Evolutionary conservation across 2,113 vertebrate species (phyloP).

Genomic region (Siniperca knerii): DNA sequence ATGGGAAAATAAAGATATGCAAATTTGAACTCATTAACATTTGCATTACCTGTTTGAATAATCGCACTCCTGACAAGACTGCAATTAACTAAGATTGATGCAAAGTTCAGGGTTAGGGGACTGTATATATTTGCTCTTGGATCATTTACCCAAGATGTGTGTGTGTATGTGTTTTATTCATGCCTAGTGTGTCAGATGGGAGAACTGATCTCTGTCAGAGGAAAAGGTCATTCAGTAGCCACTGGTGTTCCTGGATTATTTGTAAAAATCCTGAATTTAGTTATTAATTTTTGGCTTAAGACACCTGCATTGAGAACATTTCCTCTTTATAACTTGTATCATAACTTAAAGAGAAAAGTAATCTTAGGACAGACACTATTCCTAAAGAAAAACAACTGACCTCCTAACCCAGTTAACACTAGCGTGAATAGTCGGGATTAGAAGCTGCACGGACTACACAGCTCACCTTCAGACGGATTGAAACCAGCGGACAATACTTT

Average conservation of each 20-base stretch:
- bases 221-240: slow-evolving; percentile 69
- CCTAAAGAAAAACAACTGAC: slow-evolving; percentile 53
- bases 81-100: slow-evolving; percentile 99
- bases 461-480: slow-evolving; percentile 62
- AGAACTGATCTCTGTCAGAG: slow-evolving; percentile 70
- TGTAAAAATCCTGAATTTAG: not conserved
- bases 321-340: not conserved
- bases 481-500: slow-evolving; percentile 9
- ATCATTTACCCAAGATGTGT: slow-evolving; percentile 65
- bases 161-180: slow-evolving; percentile 39
- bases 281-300: not conserved
- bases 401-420: slow-evolving; percentile 76
- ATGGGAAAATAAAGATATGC: slow-evolving; percentile 99
- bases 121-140: slow-evolving; percentile 76
- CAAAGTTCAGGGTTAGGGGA: slow-evolving; percentile 95
- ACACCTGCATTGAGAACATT: not conserved
- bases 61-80: slow-evolving; percentile 98
- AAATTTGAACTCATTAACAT: slow-evolving; percentile 99
- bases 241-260: slow-evolving; percentile 18
- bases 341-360: not conserved
- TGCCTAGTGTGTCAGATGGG: slow-evolving; percentile 57
- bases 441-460: slow-evolving; percentile 40
- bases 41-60: slow-evolving; percentile 99
- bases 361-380: not conserved
- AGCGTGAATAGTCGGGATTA: slow-evolving; percentile 71